Conservation (phyloP, 2,888 invertebrate genomes). For the Isoperla grammatica region DNA sequence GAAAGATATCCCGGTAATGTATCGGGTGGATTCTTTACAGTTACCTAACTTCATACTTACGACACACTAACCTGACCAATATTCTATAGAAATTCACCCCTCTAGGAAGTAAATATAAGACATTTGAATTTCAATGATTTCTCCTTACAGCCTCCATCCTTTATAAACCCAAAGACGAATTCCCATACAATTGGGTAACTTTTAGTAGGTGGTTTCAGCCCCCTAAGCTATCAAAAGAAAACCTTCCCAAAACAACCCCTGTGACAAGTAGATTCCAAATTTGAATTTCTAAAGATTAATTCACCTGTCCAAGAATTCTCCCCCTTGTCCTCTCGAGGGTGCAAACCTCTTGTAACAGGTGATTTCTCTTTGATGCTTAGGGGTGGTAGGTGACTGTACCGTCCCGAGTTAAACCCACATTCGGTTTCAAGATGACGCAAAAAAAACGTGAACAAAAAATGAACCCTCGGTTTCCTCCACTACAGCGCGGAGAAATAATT, state of each 20-base stretch:
- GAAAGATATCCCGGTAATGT: too few species aligned
- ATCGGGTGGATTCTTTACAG: too few species aligned
- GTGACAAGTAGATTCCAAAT: constrained; percentile 11
- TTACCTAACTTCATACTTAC: too few species aligned
- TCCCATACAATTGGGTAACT: constrained; percentile 15
- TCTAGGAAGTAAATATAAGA: constrained; percentile 11
- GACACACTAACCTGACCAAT: not conserved
- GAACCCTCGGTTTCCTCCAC: too few species aligned
- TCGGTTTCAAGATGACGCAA: too few species aligned
- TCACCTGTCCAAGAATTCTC: constrained; percentile 5
- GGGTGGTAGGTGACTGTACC: not conserved
- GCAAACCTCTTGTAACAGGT: constrained; percentile 7
- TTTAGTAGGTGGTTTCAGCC: constrained; percentile 14
- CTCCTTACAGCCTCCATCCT: constrained; percentile 7
- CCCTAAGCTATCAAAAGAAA: constrained; percentile 6
- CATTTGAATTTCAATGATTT: constrained; percentile 15
- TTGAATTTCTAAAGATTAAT: constrained; percentile 13
- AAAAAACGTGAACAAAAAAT: too few species aligned
- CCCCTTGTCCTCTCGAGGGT: constrained; percentile 3
- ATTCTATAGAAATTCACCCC: constrained; percentile 9
- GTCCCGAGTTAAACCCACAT: too few species aligned
- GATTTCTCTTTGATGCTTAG: constrained; percentile 6
- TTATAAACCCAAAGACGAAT: constrained; percentile 14
- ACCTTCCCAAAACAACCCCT: constrained; percentile 7
- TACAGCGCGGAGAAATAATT: too few species aligned